Evolutionary conservation across 2,113 vertebrate genomes (phyloP).

Genomic region (Corydoras maculifer): DNA sequence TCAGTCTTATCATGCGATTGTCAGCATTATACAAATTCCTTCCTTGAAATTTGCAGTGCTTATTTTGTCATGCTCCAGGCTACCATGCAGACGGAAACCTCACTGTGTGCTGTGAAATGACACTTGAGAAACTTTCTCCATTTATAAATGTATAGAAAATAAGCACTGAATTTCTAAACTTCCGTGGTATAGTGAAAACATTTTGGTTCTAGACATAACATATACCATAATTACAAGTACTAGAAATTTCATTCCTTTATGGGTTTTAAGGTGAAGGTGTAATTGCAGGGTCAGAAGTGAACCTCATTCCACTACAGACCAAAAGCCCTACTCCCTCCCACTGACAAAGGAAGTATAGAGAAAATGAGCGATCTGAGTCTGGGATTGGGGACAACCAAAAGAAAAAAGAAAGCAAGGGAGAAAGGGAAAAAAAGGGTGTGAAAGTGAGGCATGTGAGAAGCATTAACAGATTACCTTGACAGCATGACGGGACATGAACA

Average conservation of each 20-base stretch:
- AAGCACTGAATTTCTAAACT: conserved; percentile 1
- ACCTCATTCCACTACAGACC: conserved; percentile 22
- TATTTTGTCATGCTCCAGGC: conserved; percentile 44
- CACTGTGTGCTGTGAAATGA: conserved; percentile 22
- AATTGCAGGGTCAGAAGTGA: conserved; percentile 36
- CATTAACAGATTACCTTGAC: conserved; percentile 57
- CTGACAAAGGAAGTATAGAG: conserved; percentile 3
- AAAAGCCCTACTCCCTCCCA: not conserved
- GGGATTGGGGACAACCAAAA: not conserved
- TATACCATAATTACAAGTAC: conserved; percentile 42
- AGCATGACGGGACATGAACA: conserved; percentile 59
- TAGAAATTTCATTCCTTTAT: conserved; percentile 17
- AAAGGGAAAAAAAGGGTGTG: not conserved
- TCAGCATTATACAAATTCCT: conserved; percentile 44
- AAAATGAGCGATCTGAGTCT: conserved; percentile 6
- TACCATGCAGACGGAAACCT: conserved; percentile 33
- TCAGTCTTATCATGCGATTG: conserved; percentile 46
- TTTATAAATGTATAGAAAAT: conserved; percentile 23
- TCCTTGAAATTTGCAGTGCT: conserved; percentile 21
- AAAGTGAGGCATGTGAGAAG: conserved; percentile 55
- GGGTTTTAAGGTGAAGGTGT: conserved; percentile 21
- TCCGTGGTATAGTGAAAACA: conserved; percentile 3
- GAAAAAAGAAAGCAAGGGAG: not conserved
- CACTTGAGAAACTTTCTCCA: not conserved
- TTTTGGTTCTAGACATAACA: conserved; percentile 6